Evolutionary conservation across 2,113 vertebrate genomes (phyloP).

Genomic region (Lagopus leucura): DNA sequence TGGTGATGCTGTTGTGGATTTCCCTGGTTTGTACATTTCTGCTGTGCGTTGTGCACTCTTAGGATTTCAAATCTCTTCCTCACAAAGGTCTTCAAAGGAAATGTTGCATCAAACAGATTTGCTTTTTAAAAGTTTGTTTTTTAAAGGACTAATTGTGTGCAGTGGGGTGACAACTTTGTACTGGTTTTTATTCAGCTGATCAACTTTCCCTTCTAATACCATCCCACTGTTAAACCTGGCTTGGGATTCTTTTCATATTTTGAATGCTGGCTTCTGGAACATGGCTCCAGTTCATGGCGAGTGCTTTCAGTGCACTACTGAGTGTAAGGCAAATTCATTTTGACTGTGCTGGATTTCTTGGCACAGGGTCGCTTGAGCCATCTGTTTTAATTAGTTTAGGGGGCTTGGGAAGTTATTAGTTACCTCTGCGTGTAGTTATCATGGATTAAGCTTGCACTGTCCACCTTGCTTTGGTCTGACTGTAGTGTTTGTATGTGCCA

Average conservation of each 20-base stretch:
- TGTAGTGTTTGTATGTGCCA: neutral
- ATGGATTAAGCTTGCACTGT: neutral
- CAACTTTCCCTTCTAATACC: neutral
- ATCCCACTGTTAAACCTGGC: neutral
- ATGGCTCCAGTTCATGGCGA: accelerated
- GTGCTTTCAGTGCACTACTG: neutral
- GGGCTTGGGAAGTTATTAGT: constrained; percentile 16
- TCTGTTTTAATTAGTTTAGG: constrained; percentile 2
- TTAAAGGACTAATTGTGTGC: neutral
- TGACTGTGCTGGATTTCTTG: neutral
- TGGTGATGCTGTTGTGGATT: neutral
- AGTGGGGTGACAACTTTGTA: neutral
- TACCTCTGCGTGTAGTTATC: neutral
- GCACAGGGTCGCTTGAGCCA: neutral
- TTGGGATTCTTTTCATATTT: neutral
- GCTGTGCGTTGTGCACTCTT: neutral
- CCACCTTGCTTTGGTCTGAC: neutral
- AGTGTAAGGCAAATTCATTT: neutral
- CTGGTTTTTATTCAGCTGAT: neutral
- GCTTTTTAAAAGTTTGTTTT: neutral
- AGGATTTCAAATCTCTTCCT: neutral
- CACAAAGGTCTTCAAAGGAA: too few species aligned
- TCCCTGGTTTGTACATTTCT: neutral
- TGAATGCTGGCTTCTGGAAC: neutral
- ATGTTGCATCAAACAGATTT: neutral